These are phyloP conservation scores for Loriculus beryllinus DNA, from an alignment of 2,797 vertebrate genomes.

Conservation along the genomic window DNA sequence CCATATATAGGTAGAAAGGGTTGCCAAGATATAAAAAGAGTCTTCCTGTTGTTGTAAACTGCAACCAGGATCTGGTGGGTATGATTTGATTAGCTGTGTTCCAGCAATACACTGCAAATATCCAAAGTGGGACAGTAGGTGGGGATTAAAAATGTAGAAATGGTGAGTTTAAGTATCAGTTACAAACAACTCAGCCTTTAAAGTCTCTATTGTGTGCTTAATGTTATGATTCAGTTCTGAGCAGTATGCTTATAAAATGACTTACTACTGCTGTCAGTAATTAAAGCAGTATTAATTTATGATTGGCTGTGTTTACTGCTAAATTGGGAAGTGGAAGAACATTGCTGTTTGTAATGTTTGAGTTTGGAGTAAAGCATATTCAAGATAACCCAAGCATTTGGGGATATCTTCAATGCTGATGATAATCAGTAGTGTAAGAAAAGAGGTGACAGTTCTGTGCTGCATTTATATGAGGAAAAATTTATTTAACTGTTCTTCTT, in stretches of 20 bases:
- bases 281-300: not conserved
- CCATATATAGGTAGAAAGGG: not conserved
- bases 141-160: not conserved
- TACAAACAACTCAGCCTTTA: not conserved
- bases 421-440: not conserved
- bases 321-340: not conserved
- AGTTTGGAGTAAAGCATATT: not conserved
- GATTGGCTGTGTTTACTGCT: not conserved
- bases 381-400: not conserved
- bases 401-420: not conserved
- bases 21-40: not conserved
- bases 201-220: not conserved
- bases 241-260: not conserved
- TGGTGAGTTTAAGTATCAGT: not conserved
- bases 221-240: not conserved
- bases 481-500: not conserved
- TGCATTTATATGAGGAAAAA: not conserved
- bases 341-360: not conserved
- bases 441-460: not conserved
- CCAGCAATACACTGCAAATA: not conserved
- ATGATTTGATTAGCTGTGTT: not conserved
- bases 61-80: not conserved
- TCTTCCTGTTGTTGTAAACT: not conserved
- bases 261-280: not conserved
- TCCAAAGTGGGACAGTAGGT: not conserved